phyloP scores from a whole-genome alignment of 2,113 vertebrate genomes.

The Saiga tatarica region DNA sequence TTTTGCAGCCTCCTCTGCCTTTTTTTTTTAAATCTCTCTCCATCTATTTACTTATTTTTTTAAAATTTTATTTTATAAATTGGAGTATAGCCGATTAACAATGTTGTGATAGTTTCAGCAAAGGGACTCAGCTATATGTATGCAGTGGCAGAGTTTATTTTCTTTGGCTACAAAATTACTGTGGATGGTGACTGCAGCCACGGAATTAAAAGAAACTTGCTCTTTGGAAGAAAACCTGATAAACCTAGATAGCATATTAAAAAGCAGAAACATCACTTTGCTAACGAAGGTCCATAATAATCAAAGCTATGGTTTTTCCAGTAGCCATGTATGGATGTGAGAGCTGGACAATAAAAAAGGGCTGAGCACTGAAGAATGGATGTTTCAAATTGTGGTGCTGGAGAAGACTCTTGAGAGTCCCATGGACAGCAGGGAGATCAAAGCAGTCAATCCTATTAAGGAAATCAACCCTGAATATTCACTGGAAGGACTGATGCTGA shows the following conservation, averaged over 20 bases:
- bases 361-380: background rate
- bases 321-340: background rate
- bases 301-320: background rate
- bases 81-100: background rate
- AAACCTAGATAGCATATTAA: background rate
- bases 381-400: background rate
- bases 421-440: background rate
- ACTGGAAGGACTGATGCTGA: background rate
- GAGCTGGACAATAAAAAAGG: background rate
- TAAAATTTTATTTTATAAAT: background rate
- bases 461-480: background rate
- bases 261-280: background rate
- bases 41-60: background rate
- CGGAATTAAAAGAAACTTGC: background rate
- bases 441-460: background rate
- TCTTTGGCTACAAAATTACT: background rate
- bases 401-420: background rate
- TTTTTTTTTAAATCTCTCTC: background rate
- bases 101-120: background rate
- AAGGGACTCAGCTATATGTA: background rate
- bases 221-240: background rate
- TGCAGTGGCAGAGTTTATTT: background rate
- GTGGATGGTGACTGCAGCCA: background rate
- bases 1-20: background rate
- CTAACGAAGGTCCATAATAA: background rate